Base-by-base conservation (phyloP, 1,140 invertebrate species). In the Zaprionus davidi region DNA sequence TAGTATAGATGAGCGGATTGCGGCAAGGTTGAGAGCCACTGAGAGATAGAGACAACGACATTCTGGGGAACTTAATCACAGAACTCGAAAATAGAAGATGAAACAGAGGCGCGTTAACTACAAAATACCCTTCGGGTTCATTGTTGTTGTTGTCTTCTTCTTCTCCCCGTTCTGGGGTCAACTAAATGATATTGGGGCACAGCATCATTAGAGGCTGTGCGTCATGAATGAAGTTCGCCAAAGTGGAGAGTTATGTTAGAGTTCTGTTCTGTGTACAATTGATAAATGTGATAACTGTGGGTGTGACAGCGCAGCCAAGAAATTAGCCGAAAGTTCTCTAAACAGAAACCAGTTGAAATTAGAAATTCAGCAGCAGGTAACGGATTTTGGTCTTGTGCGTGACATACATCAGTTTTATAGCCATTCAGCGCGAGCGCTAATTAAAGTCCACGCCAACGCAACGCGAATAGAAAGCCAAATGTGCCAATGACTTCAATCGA, bases 341-440 rank as follows among this genome's bases (percentile, higher is more conserved):
- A 56, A 12, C 46, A 71, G 57, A 81, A 69, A 73, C 68, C 72
- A 79, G 81, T 80, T 79, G 69, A 71, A 80, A 60, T 64, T 81
- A 63, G 31, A 81, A 83, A 77, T 80, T 84, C 72, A 57, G 68
- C 71, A 58, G 44, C 49, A 31, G 55, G 58, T 72, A 71, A 63
- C 74, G 58, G 75, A 74, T 64, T 76, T 49, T 44, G 53, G 44
- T 56, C 17, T 76, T 20, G 77, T 78, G 78, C 84, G 81, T 87
- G 83, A 88, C 84, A 87, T 83, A 78, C 70, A 88, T 87, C 81
- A 81, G 65, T 83, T 87, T 87, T 88, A 87, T 87, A 73, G 77
- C 65, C 68, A 78, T 60, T 80, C 78, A 64, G 60, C 53, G 36
- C 44, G 60, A 49, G 36, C 44, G 84, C 76, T 88, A 87, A 88